Conservation (phyloP, 2,888 invertebrate genomes). For the Matsumyia berberina region DNA sequence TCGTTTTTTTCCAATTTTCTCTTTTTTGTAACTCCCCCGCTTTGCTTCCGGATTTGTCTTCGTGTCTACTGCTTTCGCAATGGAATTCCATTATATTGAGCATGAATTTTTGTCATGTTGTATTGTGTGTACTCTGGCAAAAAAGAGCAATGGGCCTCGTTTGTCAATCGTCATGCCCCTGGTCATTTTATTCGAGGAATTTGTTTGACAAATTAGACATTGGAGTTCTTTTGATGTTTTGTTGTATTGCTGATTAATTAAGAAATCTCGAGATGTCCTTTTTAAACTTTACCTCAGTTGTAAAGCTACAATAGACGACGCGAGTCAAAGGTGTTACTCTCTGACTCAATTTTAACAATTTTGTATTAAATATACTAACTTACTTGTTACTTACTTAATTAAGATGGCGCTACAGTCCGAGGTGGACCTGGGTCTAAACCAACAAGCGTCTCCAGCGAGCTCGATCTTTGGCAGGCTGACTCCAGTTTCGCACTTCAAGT, state of each 20-base stretch:
- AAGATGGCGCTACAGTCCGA: no score
- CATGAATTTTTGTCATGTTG: constrained; percentile 41
- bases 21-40: constrained; percentile 25
- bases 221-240: constrained; percentile 61
- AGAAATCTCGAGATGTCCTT: constrained; percentile 15
- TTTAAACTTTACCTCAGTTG: constrained; percentile 4
- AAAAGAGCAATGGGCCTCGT: constrained; percentile 52
- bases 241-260: constrained; percentile 61
- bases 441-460: no score
- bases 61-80: constrained; percentile 40
- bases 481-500: no score
- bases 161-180: constrained; percentile 67
- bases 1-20: constrained; percentile 20
- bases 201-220: constrained; percentile 68
- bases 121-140: constrained; percentile 15
- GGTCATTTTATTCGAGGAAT: constrained; percentile 59
- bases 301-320: background rate
- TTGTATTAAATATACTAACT: no score
- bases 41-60: constrained; percentile 38
- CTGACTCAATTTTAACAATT: no score
- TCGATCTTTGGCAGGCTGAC: no score
- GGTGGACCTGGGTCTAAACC: no score
- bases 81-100: constrained; percentile 43
- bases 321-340: no score
- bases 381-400: no score